Percentiles rank a stretch among this genome's conserved stretches.
phyloP scores from a whole-genome alignment of 2,888 invertebrate genomes.

The Cabera pusaria region DNA sequence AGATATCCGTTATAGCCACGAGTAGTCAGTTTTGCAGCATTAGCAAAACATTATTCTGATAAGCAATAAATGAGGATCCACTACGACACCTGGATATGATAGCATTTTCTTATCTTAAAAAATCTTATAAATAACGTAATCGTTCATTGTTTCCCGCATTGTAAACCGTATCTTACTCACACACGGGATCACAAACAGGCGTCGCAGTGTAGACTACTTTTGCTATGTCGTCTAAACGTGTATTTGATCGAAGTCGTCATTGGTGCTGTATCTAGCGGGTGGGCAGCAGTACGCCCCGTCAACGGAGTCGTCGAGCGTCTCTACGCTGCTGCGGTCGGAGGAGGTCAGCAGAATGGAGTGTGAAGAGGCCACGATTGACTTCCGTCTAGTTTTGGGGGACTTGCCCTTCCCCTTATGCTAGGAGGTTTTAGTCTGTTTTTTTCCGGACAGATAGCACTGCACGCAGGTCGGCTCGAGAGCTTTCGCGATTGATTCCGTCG shows the following conservation, averaged over 20 bases:
- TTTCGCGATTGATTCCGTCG: conserved; percentile 79
- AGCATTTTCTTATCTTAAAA: too few relatives aligned
- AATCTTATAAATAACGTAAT: too few relatives aligned
- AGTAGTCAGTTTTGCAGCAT: neutral
- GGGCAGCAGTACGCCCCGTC: conserved; percentile 63
- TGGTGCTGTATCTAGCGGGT: conserved; percentile 55
- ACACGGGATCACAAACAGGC: too few relatives aligned
- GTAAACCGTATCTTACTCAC: too few relatives aligned
- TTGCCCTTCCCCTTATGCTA: conserved; percentile 87
- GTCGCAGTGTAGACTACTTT: too few relatives aligned
- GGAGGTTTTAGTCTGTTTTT: conserved; percentile 83
- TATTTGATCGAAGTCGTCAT: conserved; percentile 79
- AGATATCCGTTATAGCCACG: neutral
- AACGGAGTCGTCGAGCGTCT: conserved; percentile 64
- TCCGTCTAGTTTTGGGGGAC: conserved; percentile 80
- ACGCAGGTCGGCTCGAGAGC: conserved; percentile 88
- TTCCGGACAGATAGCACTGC: conserved; percentile 87
- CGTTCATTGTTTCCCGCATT: too few relatives aligned
- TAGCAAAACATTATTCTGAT: conserved; percentile 2
- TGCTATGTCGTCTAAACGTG: conserved; percentile 82
- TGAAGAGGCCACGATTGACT: conserved; percentile 54
- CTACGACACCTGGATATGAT: too few relatives aligned
- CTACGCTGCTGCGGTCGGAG: conserved; percentile 74
- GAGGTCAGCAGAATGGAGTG: conserved; percentile 55
- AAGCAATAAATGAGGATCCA: conserved; percentile 1